Conservation (phyloP, 2,797 vertebrate species). For the Miichthys miiuy region DNA sequence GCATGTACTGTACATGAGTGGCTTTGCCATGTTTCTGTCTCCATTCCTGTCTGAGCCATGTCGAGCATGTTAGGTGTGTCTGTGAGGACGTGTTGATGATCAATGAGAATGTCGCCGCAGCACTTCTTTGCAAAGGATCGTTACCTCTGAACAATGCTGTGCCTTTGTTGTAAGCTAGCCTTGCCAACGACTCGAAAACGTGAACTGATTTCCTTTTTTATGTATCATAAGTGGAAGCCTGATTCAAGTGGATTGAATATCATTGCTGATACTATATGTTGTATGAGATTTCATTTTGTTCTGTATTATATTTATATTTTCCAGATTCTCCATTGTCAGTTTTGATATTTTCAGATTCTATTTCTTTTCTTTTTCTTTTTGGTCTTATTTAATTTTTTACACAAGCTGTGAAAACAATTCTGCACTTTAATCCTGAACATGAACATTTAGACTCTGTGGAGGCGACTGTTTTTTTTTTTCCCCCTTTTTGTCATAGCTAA, state of each 20-base stretch:
- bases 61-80: constrained; percentile 74
- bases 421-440: constrained; percentile 88
- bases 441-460: constrained; percentile 81
- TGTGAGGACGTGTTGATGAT: constrained; percentile 67
- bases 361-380: constrained; percentile 53
- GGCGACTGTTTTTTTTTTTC: constrained; percentile 68
- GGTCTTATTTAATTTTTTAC: constrained; percentile 83
- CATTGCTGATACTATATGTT: constrained; percentile 75
- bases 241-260: constrained; percentile 80
- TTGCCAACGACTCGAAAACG: constrained; percentile 86
- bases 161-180: constrained; percentile 91
- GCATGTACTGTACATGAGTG: constrained; percentile 50
- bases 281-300: constrained; percentile 78
- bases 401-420: constrained; percentile 90
- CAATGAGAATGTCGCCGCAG: constrained; percentile 77
- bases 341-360: constrained; percentile 80
- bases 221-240: constrained; percentile 78
- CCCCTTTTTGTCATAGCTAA: constrained; percentile 81
- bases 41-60: constrained; percentile 66
- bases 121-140: constrained; percentile 86
- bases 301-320: constrained; percentile 84
- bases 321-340: constrained; percentile 74
- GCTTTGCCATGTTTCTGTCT: constrained; percentile 60
- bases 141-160: constrained; percentile 90
- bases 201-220: constrained; percentile 76